Evolutionary conservation across 2,113 vertebrate genomes (phyloP), one percentile per base, ranked within the genome.

Genomic region (Otocyon megalotis): DNA sequence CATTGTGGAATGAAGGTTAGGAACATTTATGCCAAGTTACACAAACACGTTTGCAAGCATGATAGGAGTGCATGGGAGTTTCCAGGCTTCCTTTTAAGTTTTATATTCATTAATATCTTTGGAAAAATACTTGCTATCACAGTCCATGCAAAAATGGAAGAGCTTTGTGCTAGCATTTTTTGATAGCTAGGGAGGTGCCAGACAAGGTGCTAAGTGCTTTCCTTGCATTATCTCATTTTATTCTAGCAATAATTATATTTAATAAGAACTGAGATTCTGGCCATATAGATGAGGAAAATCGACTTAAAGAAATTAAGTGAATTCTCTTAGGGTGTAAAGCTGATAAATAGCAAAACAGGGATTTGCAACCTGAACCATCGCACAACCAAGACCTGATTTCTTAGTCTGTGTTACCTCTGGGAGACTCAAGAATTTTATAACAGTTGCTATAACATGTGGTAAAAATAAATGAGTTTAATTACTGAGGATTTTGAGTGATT

Each of bases 21-120:
- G 8, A 43, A 58, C 8, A 71, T 74, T 54, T 58, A 90, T 88
- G 53, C 43, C 84, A 94, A 86, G 58, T 77, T 37, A 82, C 15
- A 94, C 30, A 97, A 84, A 92, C 50, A 67, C 24, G n/a, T 93
- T 88, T 86, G 50, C 32, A 77, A 85, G 19, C 3, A 20, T 93
- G 43, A 67, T 69, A 81, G 58, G 50, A 26, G 0, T 54, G 72
- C 14, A 82, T 72, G 24, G 48, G 74, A 93, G 60, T 62, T 95
- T 97, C 83, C 43, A 90, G 79, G 0, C 62, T 87, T 96, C 1
- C 26, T 88, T 88, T 86, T 26, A 80, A 56, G 43, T 93, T 92
- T 93, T 32, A 60, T n/a, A 56, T 35, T 48, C 67, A 54, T 93
- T 86, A 50, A 11, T 76, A n/a, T 83, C 54, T 87, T 97, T 81